Evolutionary conservation across 2,797 vertebrate species (phyloP), one percentile per base, ranked within the genome.

Genomic region (Brachymystax lenok): DNA sequence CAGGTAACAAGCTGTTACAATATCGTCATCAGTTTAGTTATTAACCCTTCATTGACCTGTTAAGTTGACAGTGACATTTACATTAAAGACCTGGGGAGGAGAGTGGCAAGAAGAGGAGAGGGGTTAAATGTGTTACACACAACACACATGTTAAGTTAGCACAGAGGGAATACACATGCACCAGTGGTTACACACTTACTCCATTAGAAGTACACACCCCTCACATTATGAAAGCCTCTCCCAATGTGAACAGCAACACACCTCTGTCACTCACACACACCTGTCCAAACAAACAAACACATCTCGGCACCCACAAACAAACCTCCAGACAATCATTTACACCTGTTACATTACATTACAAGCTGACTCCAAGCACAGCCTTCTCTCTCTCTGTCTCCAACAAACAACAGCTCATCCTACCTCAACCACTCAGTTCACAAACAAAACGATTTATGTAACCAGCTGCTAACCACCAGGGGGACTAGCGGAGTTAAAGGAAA

Each of bases 1-100:
- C 94, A 94, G 92, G 96, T 96, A 76, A 88, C 80, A 13, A 12
- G 12, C 19, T 28, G 27, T 7, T 16, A 46, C 27, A 28, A 0
- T 59, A 12, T 3, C 13, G 10, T 17, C 30, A 16, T 35, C 17
- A 13, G 17, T 27, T 67, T 10, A 40, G 27, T 61, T 24, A 21
- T 24, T 21, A 24, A 3, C 21, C n/a, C 7, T 10, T 61, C 21
- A 10, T 10, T 61, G 8, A 61, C 8, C 21, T 21, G 59, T 10
- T 61, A 8, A 21, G 2, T 59, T 59, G 54, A n/a, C 54, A 59
- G 17, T 7, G 17, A 46, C 40, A 46, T 46, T 13, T 46, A 46
- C 40, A 46, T 46, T 13, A 13, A 46, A 13, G 10, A 46, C 0
- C 40, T 46, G 40, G 10, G 40, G 40, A 12, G 10, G 40, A 46